A percentile compares a stretch with the other conserved stretches of the same genome.
Conservation (phyloP, 2,113 vertebrate species). For the Leptocoma aspasia region DNA sequence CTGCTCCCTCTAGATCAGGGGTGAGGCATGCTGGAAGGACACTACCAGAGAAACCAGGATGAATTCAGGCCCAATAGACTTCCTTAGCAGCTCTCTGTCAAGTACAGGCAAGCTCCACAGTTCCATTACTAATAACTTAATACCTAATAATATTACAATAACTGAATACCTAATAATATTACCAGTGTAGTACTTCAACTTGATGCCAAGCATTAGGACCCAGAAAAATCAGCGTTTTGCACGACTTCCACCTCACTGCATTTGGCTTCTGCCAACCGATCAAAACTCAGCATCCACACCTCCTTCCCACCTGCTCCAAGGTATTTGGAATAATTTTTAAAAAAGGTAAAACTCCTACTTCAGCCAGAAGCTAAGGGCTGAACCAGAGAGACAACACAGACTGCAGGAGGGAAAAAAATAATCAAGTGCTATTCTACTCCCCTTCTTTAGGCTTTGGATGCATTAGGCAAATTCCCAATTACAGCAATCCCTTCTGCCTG, state of each 20-base stretch:
- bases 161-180: constrained; percentile 45
- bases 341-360: neutral
- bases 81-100: constrained; percentile 7
- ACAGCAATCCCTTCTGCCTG: neutral
- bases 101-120: constrained; percentile 5
- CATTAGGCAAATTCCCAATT: neutral
- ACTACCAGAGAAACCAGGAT: constrained; percentile 32
- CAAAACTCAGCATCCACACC: neutral
- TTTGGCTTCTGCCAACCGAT: neutral
- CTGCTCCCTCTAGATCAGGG: constrained; percentile 35
- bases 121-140: constrained; percentile 41
- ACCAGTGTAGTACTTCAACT: constrained; percentile 17
- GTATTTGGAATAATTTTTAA: neutral
- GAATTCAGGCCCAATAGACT: constrained; percentile 5
- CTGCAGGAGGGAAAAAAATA: neutral
- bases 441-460: neutral
- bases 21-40: constrained; percentile 18
- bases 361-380: neutral
- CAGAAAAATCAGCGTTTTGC: neutral
- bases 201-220: constrained; percentile 28
- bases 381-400: neutral
- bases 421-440: neutral
- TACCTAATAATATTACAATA: constrained; percentile 45
- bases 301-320: neutral
- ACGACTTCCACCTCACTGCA: neutral